phyloP scores from a whole-genome alignment of 1,140 invertebrate genomes.

The Oscheius sp. region DNA sequence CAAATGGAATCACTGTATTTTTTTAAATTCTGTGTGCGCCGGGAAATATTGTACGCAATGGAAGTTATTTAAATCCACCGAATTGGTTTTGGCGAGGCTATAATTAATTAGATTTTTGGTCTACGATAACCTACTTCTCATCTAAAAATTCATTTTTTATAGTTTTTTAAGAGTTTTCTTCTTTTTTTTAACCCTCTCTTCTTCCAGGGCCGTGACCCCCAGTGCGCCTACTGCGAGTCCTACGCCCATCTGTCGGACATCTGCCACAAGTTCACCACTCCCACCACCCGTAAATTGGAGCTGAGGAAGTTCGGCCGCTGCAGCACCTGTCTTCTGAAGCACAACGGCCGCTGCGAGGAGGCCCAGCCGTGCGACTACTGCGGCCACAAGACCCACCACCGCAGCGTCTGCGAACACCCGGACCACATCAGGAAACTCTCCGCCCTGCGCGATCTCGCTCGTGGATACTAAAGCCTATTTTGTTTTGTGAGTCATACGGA shows the following conservation, averaged over 20 bases:
- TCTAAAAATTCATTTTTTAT: too few species aligned
- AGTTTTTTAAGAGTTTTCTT: neutral
- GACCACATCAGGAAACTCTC: neutral
- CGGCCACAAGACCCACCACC: neutral
- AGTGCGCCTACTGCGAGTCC: neutral
- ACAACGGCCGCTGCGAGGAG: neutral
- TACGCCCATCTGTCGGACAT: neutral
- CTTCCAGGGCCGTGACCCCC: neutral
- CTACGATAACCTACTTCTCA: too few species aligned
- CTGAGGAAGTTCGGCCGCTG: neutral
- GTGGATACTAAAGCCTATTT: constrained; percentile 2
- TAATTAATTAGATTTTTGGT: too few species aligned
- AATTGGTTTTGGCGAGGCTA: too few species aligned
- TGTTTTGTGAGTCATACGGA: neutral
- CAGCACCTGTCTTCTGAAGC: neutral
- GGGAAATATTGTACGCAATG: too few species aligned
- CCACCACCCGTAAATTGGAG: neutral
- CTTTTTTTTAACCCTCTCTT: neutral
- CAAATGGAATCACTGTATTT: too few species aligned
- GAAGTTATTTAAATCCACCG: too few species aligned
- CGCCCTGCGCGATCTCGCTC: neutral
- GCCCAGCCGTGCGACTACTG: neutral
- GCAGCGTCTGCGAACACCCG: neutral
- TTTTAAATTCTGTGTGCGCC: too few species aligned
- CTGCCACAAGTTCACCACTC: neutral